Base-by-base conservation (phyloP, 2,888 invertebrate genomes). In the Petrolisthes cinctipes region DNA sequence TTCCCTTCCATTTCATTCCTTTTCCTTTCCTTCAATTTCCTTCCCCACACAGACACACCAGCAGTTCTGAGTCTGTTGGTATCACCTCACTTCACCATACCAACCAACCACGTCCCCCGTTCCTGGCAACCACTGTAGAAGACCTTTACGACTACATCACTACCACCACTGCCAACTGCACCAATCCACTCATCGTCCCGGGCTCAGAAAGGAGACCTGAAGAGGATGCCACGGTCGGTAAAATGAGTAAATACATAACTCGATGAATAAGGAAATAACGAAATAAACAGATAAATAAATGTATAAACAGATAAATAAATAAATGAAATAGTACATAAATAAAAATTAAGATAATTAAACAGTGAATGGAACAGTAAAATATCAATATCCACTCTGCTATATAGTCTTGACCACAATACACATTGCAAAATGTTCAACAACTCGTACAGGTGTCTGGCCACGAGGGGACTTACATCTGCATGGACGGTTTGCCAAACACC, bases 391-490 rank as follows among this genome's bases (percentile, higher is more conserved):
- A 37, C 37, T 37, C 37, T 37, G 37, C 37, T 37, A 37, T 37
- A 37, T 37, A 37, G 37, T 37, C 37, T 37, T 37, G 37, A 0
- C 37, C 37, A 1, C 37, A 37, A 37, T 37, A 37, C 37, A 37
- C 37, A 37, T 37, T 37, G 37, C 37, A 37, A 37, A 37, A 37
- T 37, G 37, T 37, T 37, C 37, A 37, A 37, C 2, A 37, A 37
- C 37, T 37, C 37, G 37, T 37, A 20, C 81, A 89, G 89, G 5
- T 76, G 11, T 81, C 84, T 5, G 89, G 89, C 4, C 81, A 84
- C 57, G 89, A 89, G 57, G 89, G 86, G 0, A 80, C 89, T 11
- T 86, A 81, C 80, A 83, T 89, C 37, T 89, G 89, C 86, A 76
- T 76, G 76, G 89, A 89, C 61, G 66, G 53, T 2, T 53, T 89